Percentiles rank a stretch among this genome's conserved stretches.
Conservation (phyloP, 2,888 invertebrate species). For the Emmelina monodactyla region DNA sequence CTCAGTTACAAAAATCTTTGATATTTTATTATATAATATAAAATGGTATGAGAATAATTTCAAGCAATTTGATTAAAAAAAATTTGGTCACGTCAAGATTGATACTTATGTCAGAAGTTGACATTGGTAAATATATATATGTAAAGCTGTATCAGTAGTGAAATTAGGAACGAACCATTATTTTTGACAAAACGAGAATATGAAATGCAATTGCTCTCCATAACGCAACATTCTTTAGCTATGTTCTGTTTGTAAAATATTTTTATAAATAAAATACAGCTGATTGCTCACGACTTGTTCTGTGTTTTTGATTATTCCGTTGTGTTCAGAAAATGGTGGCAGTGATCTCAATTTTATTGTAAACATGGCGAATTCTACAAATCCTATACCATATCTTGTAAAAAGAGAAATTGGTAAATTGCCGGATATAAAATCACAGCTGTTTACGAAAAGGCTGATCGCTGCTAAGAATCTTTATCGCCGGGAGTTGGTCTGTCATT, state of each 20-base stretch:
- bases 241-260: constrained; percentile 27
- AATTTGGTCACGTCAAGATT: too few relatives aligned
- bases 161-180: too few relatives aligned
- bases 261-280: constrained; percentile 56
- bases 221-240: constrained; percentile 7
- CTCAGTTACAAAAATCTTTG: too few relatives aligned
- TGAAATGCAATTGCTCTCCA: too few relatives aligned
- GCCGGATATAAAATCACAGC: constrained; percentile 64
- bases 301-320: constrained; percentile 23
- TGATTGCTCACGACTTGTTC: constrained; percentile 30
- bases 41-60: too few relatives aligned
- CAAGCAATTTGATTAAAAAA: too few relatives aligned
- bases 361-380: constrained; percentile 60
- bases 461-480: constrained; percentile 80
- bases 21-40: too few relatives aligned
- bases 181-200: too few relatives aligned
- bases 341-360: constrained; percentile 50
- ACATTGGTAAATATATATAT: too few relatives aligned
- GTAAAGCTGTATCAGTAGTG: too few relatives aligned
- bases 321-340: constrained; percentile 17
- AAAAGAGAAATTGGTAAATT: constrained; percentile 69
- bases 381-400: constrained; percentile 67
- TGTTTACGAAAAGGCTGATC: constrained; percentile 69
- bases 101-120: too few relatives aligned
- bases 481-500: constrained; percentile 87